phyloP scores from a whole-genome alignment of 2,797 vertebrate species.

The Spea hammondii region DNA sequence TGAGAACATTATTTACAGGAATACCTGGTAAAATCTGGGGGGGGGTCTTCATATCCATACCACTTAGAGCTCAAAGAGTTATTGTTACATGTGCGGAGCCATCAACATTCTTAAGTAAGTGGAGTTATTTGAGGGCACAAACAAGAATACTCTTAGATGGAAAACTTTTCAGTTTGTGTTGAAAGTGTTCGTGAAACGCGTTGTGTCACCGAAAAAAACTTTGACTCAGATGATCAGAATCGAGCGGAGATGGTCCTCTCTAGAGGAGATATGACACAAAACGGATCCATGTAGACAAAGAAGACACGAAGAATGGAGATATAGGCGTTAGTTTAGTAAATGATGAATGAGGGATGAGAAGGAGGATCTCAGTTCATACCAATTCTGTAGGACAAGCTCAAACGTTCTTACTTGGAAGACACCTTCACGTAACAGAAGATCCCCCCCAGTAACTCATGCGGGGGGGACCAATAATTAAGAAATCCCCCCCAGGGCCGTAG shows the following conservation, averaged over 20 bases:
- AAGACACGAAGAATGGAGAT: conserved; percentile 11
- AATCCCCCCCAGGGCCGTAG: too few relatives aligned
- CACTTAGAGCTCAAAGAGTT: conserved; percentile 14
- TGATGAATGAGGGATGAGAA: neutral
- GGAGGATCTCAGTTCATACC: too few relatives aligned
- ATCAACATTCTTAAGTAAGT: conserved; percentile 36
- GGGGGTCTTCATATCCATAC: conserved; percentile 17
- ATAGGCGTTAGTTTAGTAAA: neutral
- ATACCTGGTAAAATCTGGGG: conserved; percentile 33
- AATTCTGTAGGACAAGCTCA: too few relatives aligned
- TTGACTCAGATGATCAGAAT: too few relatives aligned
- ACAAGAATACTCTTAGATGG: conserved; percentile 18
- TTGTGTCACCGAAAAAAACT: too few relatives aligned
- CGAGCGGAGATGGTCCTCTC: neutral
- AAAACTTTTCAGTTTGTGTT: conserved; percentile 12
- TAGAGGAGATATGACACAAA: neutral
- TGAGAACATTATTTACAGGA: conserved; percentile 48
- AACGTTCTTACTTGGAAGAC: too few relatives aligned
- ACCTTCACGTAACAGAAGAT: too few relatives aligned
- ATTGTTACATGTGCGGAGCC: conserved; percentile 28
- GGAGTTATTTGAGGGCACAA: conserved; percentile 34
- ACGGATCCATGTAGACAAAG: conserved; percentile 8
- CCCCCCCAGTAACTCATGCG: too few relatives aligned
- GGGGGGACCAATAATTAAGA: too few relatives aligned
- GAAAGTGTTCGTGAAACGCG: too few relatives aligned